Evolutionary conservation across 2,113 vertebrate species (phyloP), one percentile per base, ranked within the genome.

Genomic region (Cyanoderma ruficeps): DNA sequence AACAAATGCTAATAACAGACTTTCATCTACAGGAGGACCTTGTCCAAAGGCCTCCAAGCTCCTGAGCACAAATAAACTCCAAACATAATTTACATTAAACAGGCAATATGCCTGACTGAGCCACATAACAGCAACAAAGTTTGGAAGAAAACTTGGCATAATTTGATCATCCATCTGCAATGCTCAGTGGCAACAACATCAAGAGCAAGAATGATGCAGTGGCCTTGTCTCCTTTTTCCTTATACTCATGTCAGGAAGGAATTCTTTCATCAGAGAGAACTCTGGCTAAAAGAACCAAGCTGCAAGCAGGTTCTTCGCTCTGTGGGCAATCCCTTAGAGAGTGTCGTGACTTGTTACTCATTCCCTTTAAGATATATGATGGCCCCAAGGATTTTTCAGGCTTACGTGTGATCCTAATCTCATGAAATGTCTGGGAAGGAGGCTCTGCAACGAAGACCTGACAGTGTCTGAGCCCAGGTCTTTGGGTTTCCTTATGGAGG

Each of bases 11-110:
- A 96, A 82, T 93, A 95, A 88, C 77, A 85, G 88, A 35, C 94
- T 98, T 97, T 96, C 82, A 94, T 97, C 94, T 93, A 70, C 77
- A 70, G 67, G 77, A 97, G 50, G 30, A 85, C 83, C 65, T 79
- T 44, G 50, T 90, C 87, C 91, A 75, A 90, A 91, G 63, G 63
- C 78, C 52, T 95, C 57, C 75, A 86, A 47, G 91, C 95, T 96
- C 78, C 94, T 90, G 90, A 96, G 74, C 24, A 68, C 77, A 96
- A 97, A 96, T 91, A 94, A 97, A 97, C 95, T 63, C 41, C 94
- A 69, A 91, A 74, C 49, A 25, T 82, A 91, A 96, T 96, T 97
- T 94, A 86, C 88, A 81, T 91, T 96, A 83, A 96, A 74, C 49
- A 93, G 65, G 70, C 89, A 42, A 44, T 44, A 83, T 61, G 47